phyloP scores from a whole-genome alignment of 2,888 invertebrate genomes.

The Orgyia antiqua region DNA sequence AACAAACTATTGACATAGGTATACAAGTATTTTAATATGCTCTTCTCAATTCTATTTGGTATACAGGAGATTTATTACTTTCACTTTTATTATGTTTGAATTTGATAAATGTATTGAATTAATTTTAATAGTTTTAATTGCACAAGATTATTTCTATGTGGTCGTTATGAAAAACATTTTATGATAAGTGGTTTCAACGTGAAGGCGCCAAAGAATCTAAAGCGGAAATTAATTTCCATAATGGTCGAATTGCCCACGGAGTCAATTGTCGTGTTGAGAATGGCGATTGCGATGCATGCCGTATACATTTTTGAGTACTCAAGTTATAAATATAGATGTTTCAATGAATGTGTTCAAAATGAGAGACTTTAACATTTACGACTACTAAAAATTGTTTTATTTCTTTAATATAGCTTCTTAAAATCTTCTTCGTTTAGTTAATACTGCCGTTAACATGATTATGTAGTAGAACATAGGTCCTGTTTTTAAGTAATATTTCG shows the following conservation, averaged over 20 bases:
- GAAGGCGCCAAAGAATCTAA: constrained; percentile 27
- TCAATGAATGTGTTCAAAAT: too few relatives aligned
- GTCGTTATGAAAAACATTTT: constrained; percentile 20
- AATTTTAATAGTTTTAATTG: constrained; percentile 11
- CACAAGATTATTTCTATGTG: constrained; percentile 16
- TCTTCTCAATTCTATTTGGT: constrained; percentile 15
- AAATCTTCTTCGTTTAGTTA: too few relatives aligned
- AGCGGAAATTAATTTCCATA: constrained; percentile 38
- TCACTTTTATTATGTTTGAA: constrained; percentile 16
- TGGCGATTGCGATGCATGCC: constrained; percentile 23
- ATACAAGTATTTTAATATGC: constrained; percentile 30
- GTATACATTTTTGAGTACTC: constrained; percentile 26
- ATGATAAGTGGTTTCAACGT: constrained; percentile 8
- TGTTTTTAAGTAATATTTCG: too few relatives aligned
- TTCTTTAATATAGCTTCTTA: too few relatives aligned
- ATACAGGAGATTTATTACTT: constrained; percentile 23
- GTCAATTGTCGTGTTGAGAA: constrained; percentile 23
- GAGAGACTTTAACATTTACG: too few relatives aligned
- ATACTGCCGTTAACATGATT: too few relatives aligned
- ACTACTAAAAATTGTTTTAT: too few relatives aligned
- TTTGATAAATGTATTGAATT: constrained; percentile 8
- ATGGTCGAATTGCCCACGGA: constrained; percentile 25
- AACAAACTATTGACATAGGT: constrained; percentile 46
- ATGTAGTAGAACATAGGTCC: too few relatives aligned
- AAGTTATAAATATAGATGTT: too few relatives aligned